Percentiles rank a stretch among this genome's conserved stretches.
Evolutionary conservation across 2,113 vertebrate species (phyloP).

Genomic region (Serinus canaria): DNA sequence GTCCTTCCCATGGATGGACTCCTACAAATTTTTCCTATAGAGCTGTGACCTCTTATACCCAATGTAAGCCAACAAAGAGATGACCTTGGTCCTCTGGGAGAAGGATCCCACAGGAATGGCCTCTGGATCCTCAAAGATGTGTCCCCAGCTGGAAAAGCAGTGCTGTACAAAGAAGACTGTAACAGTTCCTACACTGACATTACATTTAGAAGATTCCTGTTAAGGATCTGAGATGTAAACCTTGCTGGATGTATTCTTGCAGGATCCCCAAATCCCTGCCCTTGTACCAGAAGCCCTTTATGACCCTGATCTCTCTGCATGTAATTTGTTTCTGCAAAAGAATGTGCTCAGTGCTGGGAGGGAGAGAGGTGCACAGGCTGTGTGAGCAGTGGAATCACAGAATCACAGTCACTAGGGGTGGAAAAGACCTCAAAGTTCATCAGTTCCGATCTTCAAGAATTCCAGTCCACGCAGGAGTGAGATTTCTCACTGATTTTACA

Average conservation of each 20-base stretch:
- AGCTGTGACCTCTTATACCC: background rate
- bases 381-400: background rate
- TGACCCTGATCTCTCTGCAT: background rate
- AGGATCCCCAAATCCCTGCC: background rate
- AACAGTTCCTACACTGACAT: background rate
- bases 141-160: background rate
- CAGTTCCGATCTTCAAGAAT: background rate
- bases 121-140: background rate
- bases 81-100: background rate
- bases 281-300: background rate
- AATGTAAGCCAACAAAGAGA: background rate
- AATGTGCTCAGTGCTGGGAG: background rate
- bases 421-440: background rate
- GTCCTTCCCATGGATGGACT: background rate
- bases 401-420: background rate
- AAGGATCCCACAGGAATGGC: background rate
- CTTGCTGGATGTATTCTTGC: background rate
- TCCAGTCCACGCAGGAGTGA: background rate
- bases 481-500: background rate
- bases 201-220: background rate
- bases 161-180: background rate
- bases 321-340: background rate
- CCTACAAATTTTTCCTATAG: background rate
- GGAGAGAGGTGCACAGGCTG: background rate
- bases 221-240: background rate